Percentiles rank a stretch among this genome's conserved stretches.
These are phyloP conservation scores for Pelecanoides urinatrix DNA, from an alignment of 2,113 vertebrate genomes.

Conservation along the genomic window DNA sequence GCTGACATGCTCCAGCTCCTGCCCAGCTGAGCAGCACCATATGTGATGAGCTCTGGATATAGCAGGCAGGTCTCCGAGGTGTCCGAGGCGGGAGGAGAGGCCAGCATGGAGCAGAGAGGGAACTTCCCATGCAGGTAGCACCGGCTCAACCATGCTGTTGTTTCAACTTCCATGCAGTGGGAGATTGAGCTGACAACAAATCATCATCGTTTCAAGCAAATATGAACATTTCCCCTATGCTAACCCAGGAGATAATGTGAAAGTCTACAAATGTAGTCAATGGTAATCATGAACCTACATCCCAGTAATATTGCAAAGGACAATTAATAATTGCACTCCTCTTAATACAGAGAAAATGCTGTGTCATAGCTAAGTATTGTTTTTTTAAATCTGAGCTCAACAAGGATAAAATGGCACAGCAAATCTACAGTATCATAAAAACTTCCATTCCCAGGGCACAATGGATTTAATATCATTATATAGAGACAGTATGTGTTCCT, in stretches of 20 bases:
- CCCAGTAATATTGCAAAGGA: background rate
- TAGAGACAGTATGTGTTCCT: constrained; percentile 12
- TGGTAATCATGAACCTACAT: background rate
- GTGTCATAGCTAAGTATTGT: background rate
- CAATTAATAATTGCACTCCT: background rate
- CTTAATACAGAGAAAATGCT: background rate
- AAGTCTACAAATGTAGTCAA: background rate
- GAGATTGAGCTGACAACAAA: background rate
- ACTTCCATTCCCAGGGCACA: background rate
- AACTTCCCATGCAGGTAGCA: background rate
- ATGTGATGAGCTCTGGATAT: background rate
- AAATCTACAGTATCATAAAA: constrained; percentile 1
- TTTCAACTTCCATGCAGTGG: background rate
- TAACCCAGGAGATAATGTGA: background rate
- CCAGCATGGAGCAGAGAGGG: background rate
- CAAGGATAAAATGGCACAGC: background rate
- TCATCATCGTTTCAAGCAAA: background rate
- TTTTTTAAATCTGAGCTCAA: background rate
- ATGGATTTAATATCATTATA: constrained; percentile 20
- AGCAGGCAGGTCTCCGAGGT: background rate
- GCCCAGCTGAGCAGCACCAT: background rate
- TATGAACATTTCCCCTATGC: background rate
- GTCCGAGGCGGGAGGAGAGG: rapidly evolving
- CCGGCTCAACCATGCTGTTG: background rate
- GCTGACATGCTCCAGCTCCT: background rate